phyloP scores from a whole-genome alignment of 92 coral and sea anemone genomes.

The Plumapathes pennacea region DNA sequence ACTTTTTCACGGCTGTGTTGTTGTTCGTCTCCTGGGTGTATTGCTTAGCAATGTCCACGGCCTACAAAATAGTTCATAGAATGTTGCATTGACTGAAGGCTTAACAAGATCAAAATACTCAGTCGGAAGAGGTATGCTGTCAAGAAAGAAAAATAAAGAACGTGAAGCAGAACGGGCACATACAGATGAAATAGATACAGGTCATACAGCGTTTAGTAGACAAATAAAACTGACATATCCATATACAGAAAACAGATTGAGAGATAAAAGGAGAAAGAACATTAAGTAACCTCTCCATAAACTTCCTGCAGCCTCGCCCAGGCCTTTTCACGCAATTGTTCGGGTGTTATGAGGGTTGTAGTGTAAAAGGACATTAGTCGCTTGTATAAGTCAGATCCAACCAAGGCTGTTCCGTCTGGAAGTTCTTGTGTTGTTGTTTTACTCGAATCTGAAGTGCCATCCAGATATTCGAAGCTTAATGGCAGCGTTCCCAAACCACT shows the following conservation, averaged over 20 bases:
- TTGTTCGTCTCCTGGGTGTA: constrained; percentile 50
- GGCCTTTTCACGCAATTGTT: constrained; percentile 23
- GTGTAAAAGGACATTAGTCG: constrained; percentile 46
- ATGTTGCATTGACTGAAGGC: not conserved
- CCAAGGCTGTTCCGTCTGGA: constrained; percentile 29
- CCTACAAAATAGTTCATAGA: constrained; percentile 37
- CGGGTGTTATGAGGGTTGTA: constrained; percentile 30
- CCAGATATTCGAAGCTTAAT: constrained; percentile 12
- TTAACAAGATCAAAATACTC: not conserved
- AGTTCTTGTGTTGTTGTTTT: constrained; percentile 12
- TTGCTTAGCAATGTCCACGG: constrained; percentile 54
- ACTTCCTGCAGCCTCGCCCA: constrained; percentile 20
- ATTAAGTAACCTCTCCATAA: constrained; percentile 28
- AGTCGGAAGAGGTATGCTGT: not conserved
- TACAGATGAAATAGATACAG: no score
- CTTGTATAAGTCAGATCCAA: constrained; percentile 24
- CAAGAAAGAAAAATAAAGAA: not conserved
- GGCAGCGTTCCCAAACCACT: constrained; percentile 62
- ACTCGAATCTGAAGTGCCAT: constrained; percentile 5
- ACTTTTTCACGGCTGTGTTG: constrained; percentile 45
- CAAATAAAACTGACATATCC: not conserved
- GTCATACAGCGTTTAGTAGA: not conserved
- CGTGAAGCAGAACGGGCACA: not conserved
- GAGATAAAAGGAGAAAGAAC: not conserved
- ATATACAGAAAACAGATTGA: not conserved